Conservation (phyloP, 1,140 invertebrate genomes). For the Hydropsyche tenuis region DNA sequence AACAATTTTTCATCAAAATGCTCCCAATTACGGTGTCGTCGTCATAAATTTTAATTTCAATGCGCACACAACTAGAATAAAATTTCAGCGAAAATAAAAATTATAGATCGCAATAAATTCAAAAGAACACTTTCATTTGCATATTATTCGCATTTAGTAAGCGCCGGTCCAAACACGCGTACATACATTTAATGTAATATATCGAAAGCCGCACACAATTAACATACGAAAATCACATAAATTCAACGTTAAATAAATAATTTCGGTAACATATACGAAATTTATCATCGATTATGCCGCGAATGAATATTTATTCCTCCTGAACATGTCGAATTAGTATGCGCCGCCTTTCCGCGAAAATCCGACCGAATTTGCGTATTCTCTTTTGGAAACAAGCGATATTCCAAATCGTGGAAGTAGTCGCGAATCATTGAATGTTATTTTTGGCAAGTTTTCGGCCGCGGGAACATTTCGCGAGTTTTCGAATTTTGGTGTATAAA, state of each 20-base stretch:
- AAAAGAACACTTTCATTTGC: not conserved
- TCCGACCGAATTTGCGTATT: not conserved
- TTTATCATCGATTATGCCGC: too few species aligned
- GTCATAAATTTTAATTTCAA: too few species aligned
- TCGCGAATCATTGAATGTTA: slow-evolving; percentile 3
- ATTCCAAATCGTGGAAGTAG: not conserved
- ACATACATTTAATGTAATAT: not conserved
- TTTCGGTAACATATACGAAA: too few species aligned
- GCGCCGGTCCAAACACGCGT: not conserved
- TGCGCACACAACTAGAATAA: too few species aligned
- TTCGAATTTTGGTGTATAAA: not conserved
- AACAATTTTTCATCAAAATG: too few species aligned
- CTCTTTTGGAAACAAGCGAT: not conserved
- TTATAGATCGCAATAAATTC: slow-evolving; percentile 11
- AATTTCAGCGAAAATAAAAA: not conserved
- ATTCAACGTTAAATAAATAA: too few species aligned
- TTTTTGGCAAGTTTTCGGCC: not conserved
- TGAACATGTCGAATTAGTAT: too few species aligned
- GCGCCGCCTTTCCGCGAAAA: not conserved
- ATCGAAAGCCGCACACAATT: too few species aligned
- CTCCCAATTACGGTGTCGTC: too few species aligned
- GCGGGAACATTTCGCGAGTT: slow-evolving; percentile 1
- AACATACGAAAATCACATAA: too few species aligned
- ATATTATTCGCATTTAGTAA: slow-evolving; percentile 1
- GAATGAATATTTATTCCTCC: too few species aligned